Evolutionary conservation across 2,888 invertebrate genomes (phyloP).

Genomic region (Drosophila quinaria): DNA sequence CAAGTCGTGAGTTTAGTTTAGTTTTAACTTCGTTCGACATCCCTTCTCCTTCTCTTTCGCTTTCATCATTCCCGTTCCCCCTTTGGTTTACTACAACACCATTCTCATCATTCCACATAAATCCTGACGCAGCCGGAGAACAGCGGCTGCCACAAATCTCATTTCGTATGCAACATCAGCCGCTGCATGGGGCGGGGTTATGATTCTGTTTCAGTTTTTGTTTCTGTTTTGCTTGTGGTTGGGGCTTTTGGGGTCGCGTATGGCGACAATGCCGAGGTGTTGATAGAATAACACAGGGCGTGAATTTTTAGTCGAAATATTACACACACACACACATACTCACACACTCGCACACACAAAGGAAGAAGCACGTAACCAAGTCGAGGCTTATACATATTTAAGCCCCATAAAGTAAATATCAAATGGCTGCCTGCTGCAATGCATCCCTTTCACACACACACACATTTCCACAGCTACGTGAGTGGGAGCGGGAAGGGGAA

Average conservation of each 20-base stretch:
- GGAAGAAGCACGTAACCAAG: constrained; percentile 60
- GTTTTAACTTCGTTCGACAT: not conserved
- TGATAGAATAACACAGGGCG: constrained; percentile 75
- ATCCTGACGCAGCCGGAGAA: constrained; percentile 44
- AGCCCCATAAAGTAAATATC: constrained; percentile 77
- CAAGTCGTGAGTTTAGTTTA: constrained; percentile 29
- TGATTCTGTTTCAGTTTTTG: constrained; percentile 2
- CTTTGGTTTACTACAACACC: not conserved
- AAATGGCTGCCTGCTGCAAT: constrained; percentile 58
- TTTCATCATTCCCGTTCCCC: not conserved
- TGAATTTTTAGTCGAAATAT: constrained; percentile 74
- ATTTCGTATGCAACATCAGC: constrained; percentile 75
- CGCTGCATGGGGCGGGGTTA: constrained; percentile 29
- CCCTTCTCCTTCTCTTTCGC: not conserved
- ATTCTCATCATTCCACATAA: constrained; percentile 22
- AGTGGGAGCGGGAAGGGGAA: not conserved
- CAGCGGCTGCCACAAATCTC: constrained; percentile 59
- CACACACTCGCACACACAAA: constrained; percentile 17
- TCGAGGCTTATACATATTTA: constrained; percentile 78
- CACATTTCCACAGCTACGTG: not conserved
- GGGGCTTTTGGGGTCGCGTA: constrained; percentile 28
- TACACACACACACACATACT: constrained; percentile 22
- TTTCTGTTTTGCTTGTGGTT: constrained; percentile 16
- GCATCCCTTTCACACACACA: constrained; percentile 49
- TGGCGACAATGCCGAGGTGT: constrained; percentile 74